These are phyloP conservation scores for Pogonomyrmex barbatus DNA, from an alignment of 1,140 invertebrate species.

Conservation along the genomic window DNA sequence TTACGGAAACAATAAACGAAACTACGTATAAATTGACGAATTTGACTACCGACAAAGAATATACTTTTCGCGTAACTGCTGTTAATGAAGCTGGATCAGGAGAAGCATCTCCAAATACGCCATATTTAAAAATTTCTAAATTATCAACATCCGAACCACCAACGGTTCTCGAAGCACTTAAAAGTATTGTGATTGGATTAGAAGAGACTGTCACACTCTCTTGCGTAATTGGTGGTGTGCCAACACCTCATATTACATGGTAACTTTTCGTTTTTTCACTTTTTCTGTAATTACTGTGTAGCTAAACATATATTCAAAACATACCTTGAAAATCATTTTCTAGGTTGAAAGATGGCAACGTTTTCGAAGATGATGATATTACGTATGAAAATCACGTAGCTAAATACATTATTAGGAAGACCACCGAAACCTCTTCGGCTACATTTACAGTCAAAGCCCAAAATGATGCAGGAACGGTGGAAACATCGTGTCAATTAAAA, in stretches of 20 bases:
- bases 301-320: neutral
- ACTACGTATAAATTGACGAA: constrained; percentile 89
- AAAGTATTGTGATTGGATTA: constrained; percentile 90
- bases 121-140: constrained; percentile 84
- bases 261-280: constrained; percentile 87
- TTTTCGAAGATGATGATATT: constrained; percentile 85
- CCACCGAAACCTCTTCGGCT: constrained; percentile 88
- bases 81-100: constrained; percentile 91
- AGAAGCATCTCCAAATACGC: constrained; percentile 87
- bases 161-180: constrained; percentile 92
- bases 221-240: constrained; percentile 93
- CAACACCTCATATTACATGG: constrained; percentile 93
- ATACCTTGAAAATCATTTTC: constrained; percentile 36
- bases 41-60: constrained; percentile 90
- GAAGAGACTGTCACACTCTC: constrained; percentile 91
- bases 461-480: constrained; percentile 91
- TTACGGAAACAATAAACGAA: constrained; percentile 88
- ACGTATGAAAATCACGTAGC: constrained; percentile 92
- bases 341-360: constrained; percentile 85
- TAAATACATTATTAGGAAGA: constrained; percentile 84
- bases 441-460: constrained; percentile 90
- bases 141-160: constrained; percentile 89
- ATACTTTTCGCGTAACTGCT: constrained; percentile 91
- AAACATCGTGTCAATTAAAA: constrained; percentile 89
- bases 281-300: neutral